Percentiles rank a stretch among this genome's conserved stretches.
Conservation (phyloP, 2,113 vertebrate species). For the Empidonax alnorum region DNA sequence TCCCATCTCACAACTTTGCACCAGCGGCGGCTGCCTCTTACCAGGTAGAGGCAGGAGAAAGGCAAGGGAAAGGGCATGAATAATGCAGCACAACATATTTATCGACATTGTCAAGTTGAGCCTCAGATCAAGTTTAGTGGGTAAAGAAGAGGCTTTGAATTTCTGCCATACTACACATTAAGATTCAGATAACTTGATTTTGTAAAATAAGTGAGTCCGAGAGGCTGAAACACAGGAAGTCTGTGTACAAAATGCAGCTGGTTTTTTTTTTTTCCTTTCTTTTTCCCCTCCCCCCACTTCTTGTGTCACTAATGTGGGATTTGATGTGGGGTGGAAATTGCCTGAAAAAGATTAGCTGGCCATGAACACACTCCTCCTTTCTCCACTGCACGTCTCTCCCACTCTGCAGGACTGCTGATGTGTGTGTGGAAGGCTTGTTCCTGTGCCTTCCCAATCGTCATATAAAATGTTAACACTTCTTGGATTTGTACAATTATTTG, state of each 20-base stretch:
- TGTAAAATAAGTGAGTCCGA: neutral
- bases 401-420: neutral
- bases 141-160: slow-evolving; percentile 44
- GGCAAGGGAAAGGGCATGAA: slow-evolving; percentile 35
- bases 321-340: neutral
- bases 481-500: neutral
- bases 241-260: neutral
- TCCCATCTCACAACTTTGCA: neutral
- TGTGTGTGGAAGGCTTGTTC: neutral
- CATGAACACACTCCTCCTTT: accelerated
- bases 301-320: neutral
- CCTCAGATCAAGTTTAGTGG: neutral
- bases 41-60: slow-evolving; percentile 40
- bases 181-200: slow-evolving; percentile 43
- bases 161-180: neutral
- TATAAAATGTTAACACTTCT: neutral
- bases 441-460: neutral
- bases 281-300: accelerated
- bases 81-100: slow-evolving; percentile 58
- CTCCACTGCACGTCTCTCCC: neutral
- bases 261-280: neutral
- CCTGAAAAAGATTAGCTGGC: neutral
- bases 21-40: neutral
- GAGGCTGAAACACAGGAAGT: neutral
- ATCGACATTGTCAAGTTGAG: slow-evolving; percentile 50